Evolutionary conservation across 64 coral and sea anemone species (phyloP), one percentile per base, ranked within the genome.

Genomic region (Stylophora pistillata): DNA sequence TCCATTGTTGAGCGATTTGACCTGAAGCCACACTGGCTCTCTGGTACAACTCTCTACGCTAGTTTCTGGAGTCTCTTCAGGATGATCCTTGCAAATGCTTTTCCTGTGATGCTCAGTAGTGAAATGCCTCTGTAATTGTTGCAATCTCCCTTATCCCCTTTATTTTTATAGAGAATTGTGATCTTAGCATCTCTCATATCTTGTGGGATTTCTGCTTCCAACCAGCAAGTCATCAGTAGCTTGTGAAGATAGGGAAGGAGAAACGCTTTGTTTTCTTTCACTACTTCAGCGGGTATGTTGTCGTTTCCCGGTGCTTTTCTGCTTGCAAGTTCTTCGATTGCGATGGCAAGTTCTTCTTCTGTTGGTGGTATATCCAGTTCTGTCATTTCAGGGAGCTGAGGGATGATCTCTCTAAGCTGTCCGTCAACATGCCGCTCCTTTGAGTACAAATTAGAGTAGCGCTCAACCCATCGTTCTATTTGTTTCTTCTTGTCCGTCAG

Each of bases 101-200:
- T 85, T 21, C 58, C 81, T 18, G 18, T 53, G 68, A 85, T 65
- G 25, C 70, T 88, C 2, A 88, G 71, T 17, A 91, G 89, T 23
- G 81, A 91, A 15, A 91, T 91, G 81, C 89, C 70, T 18, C 72
- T 55, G 57, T 91, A 90, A 53, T 90, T 90, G 88, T 83, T 57
- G 65, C 66, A 84, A 63, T 84, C 77, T 47, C 77, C 62, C 12
- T 58, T 10, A 47, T 91, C 82, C 2, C 58, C 81, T n/a, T 81
- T 77, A 54, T 91, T 91, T 20, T 85, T 85, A 55, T 61, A 85
- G 55, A 58, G 55, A 12, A 23, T 85, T 18, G 59, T 28, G n/a
- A 82, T 82, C 1, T 59, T 73, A 1, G 64, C 34, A 15, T 82
- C 78, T 12, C 26, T 0, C 77, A 54, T 82, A 37, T 90, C 88